Conservation (phyloP, 2,113 vertebrate genomes). For the Psammodynastes pulverulentus region DNA sequence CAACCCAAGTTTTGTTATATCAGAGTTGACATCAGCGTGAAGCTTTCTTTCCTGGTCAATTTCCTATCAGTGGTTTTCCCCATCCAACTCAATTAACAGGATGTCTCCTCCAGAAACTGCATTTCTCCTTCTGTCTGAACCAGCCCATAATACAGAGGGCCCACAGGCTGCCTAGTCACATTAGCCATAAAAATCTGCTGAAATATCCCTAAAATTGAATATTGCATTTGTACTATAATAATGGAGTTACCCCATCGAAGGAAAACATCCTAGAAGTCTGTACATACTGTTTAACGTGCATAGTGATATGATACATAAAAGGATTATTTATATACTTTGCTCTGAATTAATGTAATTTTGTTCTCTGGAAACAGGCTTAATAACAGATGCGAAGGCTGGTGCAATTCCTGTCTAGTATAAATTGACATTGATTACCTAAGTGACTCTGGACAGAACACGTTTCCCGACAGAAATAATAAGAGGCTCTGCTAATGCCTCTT, state of each 20-base stretch:
- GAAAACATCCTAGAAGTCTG: neutral
- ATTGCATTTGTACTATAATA: neutral
- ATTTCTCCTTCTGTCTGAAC: neutral
- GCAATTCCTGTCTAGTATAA: slow-evolving; percentile 34
- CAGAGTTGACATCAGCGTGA: neutral
- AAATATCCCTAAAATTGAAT: neutral
- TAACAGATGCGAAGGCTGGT: slow-evolving; percentile 9
- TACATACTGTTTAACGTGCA: neutral
- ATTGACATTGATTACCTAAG: slow-evolving; percentile 31
- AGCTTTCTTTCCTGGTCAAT: neutral
- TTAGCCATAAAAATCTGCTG: neutral
- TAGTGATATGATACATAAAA: slow-evolving; percentile 7
- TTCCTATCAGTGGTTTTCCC: neutral
- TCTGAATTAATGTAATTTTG: slow-evolving; percentile 46
- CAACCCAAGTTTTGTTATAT: neutral
- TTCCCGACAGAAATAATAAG: slow-evolving; percentile 28
- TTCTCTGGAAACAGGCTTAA: slow-evolving; percentile 23
- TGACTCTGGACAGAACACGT: slow-evolving; percentile 18
- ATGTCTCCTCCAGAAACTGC: neutral
- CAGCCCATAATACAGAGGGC: neutral
- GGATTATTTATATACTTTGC: neutral
- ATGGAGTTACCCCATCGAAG: neutral
- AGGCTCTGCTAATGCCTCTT: slow-evolving; percentile 3
- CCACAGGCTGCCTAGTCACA: neutral
- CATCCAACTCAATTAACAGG: neutral